Evolutionary conservation across 2,113 vertebrate species (phyloP).

Genomic region (Protobothrops mucrosquamatus): DNA sequence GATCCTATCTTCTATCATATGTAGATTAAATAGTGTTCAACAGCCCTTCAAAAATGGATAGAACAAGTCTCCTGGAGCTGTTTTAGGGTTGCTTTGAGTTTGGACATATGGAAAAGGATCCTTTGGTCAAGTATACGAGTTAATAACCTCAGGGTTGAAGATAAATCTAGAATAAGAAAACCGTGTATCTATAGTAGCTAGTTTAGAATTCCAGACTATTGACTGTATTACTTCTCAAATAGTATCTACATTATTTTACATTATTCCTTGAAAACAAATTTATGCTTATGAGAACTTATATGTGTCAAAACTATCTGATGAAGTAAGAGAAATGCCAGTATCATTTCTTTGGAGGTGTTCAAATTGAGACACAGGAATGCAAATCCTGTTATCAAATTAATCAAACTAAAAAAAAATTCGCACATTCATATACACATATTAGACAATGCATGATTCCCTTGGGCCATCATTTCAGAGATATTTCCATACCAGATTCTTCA

Average conservation of each 20-base stretch:
- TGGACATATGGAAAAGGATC: conserved; percentile 27
- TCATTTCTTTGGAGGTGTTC: not conserved
- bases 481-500: not conserved
- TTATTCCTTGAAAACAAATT: not conserved
- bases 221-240: not conserved
- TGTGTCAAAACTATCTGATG: not conserved
- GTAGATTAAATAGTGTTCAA: conserved; percentile 77
- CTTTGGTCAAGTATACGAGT: conserved; percentile 5
- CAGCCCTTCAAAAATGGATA: conserved; percentile 70
- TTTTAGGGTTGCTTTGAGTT: conserved; percentile 44
- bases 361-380: not conserved
- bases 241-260: conserved; percentile 18
- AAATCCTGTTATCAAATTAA: not conserved
- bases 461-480: not conserved
- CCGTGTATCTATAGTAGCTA: conserved; percentile 21
- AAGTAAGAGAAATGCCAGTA: not conserved
- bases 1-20: conserved; percentile 79
- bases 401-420: not conserved
- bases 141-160: conserved; percentile 36
- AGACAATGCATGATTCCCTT: not conserved
- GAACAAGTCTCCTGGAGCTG: conserved; percentile 54
- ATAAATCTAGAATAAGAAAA: conserved; percentile 30
- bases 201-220: not conserved
- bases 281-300: not conserved
- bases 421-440: not conserved